These are phyloP conservation scores for Phthorimaea operculella DNA, from an alignment of 1,140 invertebrate species.

Conservation along the genomic window DNA sequence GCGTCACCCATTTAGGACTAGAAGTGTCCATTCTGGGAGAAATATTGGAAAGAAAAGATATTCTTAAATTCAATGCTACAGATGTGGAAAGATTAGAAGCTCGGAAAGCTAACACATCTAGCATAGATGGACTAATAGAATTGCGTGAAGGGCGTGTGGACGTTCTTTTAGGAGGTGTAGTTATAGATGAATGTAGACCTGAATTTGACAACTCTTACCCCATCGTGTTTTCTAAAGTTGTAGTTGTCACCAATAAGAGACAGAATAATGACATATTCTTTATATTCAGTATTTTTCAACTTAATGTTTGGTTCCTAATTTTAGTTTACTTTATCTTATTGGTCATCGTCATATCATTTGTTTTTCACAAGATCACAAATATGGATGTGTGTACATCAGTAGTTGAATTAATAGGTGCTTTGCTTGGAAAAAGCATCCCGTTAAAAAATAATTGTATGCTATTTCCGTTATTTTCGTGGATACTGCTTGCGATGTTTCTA, in stretches of 20 bases:
- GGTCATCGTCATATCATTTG: not conserved
- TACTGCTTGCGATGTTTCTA: not conserved
- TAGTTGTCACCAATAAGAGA: not conserved
- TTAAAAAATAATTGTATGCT: not conserved
- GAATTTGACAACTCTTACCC: not conserved
- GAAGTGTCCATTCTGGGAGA: not conserved
- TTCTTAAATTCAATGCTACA: not conserved
- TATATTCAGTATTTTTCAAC: not conserved
- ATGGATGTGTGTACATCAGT: not conserved
- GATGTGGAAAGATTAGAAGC: not conserved
- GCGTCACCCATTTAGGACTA: not conserved
- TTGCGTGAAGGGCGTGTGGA: not conserved
- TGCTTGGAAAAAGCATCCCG: not conserved
- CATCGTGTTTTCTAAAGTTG: not conserved
- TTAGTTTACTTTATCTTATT: not conserved
- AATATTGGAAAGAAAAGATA: not conserved
- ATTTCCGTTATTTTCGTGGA: slow-evolving; percentile 1
- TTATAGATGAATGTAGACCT: not conserved
- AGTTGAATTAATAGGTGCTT: not conserved
- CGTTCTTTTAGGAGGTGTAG: not conserved
- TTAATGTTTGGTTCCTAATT: not conserved
- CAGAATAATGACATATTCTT: not conserved
- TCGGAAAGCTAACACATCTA: not conserved
- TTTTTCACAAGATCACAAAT: not conserved
- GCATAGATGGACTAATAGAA: not conserved